Evolutionary conservation across 2,797 vertebrate species (phyloP), one percentile per base, ranked within the genome.

Genomic region (Triplophysa yarkandensis): DNA sequence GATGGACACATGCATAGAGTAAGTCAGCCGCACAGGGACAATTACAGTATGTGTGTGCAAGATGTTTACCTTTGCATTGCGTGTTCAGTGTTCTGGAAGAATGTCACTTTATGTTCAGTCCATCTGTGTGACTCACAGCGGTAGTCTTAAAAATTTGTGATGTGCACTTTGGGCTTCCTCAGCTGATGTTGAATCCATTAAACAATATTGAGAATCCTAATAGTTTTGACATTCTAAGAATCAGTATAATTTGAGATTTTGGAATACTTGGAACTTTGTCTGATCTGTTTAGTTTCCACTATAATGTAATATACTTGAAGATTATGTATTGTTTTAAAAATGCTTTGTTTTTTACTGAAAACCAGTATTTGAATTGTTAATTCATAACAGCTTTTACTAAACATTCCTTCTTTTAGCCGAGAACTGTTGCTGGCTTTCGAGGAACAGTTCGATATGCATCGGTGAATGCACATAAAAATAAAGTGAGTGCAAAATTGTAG

Each of bases 401-500:
- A 46, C 44, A 8, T 21, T 66, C 57, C 48, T 32, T 43, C 50
- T 70, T 71, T 68, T 83, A 98, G 96, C 96, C 96, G 74, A 93
- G 96, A 82, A 97, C 95, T 0, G 95, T 98, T 82, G 96, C 96
- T 17, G 96, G 96, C n/a, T 98, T 98, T 87, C 93, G 96, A 76
- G 96, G 96, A 83, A 98, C 96, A 0, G 96, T 98, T 28, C 94
- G 96, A 19, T 98, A 98, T 2, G 96, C 96, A 44, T 98, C 96
- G 0, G 96, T 98, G 83, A 98, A 98, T 32, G 96, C 96, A 71
- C 96, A 98, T 83, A 98, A 98, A 89, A 98, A 98, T 92, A 90
- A 96, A 91, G 96, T 97, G 77, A 92, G 93, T 83, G 52, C 7
- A 11, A 36, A 13, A 21, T 25, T 39, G 17, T 34, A 25, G 32